Evolutionary conservation across 2,888 invertebrate genomes (phyloP), one percentile per base, ranked within the genome.

Genomic region (Branchipolynoe longqiensis): DNA sequence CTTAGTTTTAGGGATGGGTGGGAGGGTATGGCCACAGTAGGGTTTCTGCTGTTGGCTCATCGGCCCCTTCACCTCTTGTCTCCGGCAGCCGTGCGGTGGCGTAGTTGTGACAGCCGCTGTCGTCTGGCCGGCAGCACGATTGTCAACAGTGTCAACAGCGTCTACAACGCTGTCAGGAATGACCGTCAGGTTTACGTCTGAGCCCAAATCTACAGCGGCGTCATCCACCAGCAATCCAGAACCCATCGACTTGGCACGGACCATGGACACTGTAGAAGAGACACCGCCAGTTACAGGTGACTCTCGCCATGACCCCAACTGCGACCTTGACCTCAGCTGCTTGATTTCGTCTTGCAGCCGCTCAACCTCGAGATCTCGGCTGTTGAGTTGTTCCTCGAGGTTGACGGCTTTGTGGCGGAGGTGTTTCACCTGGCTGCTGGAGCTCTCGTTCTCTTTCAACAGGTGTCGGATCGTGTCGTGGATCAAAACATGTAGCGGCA

Each of bases 361-460:
- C 6, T 56, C 59, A 14, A 82, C 12, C 38, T 31, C 1, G 3
- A 58, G 56, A 58, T 82, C 82, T 12, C 36, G 28, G 25, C 22
- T 33, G 36, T 82, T 82, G 6, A 82, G 58, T 33, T 82, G 48
- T n/a, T 82, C 82, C 25, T 82, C 82, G 0, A 82, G 25, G n/a
- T 82, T 36, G 4, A 82, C 31, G 1, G 36, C 54, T 33, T 82
- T 82, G 38, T 33, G 31, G 31, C 33, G 56, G 6, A 82, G 18
- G 8, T 22, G 18, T 38, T 58, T 82, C 18, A 82, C 14, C 12
- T 58, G 58, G 8, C 12, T 22, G 28, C 59, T n/a, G 14, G 25
- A 25, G 1, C n/a, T 58, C 31, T 56, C 36, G 33, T 82, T 82
- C 31, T 58, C 56, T 28, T 25, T 28, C 0, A 36, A 56, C n/a